phyloP scores from a whole-genome alignment of 2,888 invertebrate genomes.

The Ditylenchus weischeri region DNA sequence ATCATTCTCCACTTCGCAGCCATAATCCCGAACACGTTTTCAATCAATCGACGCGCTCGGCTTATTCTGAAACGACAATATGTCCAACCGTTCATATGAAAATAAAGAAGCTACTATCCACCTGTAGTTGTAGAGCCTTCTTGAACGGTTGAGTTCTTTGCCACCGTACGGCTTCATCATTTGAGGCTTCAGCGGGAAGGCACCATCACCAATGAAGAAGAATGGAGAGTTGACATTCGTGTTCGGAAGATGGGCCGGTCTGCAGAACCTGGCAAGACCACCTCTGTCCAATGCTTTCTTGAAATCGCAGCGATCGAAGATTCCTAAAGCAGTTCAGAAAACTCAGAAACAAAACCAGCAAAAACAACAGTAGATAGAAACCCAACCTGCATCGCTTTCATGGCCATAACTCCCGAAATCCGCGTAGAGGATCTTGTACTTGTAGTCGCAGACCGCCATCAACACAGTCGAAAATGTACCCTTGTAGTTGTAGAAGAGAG shows the following conservation, averaged over 20 bases:
- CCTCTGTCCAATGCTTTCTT: neutral
- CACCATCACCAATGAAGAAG: neutral
- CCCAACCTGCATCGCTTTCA: neutral
- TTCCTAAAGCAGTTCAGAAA: too few relatives aligned
- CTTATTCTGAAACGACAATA: neutral
- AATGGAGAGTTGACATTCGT: neutral
- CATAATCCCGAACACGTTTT: neutral
- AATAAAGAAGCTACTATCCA: neutral
- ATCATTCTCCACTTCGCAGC: neutral
- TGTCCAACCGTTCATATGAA: neutral
- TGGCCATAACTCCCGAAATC: constrained; percentile 1
- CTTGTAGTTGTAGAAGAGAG: constrained; percentile 4
- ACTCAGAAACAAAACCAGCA: too few relatives aligned
- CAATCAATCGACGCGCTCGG: constrained; percentile 1
- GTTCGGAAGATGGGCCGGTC: neutral
- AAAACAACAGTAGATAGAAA: neutral
- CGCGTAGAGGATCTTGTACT: neutral
- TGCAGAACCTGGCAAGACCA: neutral
- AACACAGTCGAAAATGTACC: neutral
- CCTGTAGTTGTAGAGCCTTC: neutral
- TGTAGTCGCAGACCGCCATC: constrained; percentile 1
- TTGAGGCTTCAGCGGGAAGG: neutral
- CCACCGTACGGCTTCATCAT: neutral
- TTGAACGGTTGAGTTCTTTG: neutral
- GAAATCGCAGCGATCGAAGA: too few relatives aligned